Evolutionary conservation across 2,888 invertebrate genomes (phyloP).

Genomic region (Tethea ocularis): DNA sequence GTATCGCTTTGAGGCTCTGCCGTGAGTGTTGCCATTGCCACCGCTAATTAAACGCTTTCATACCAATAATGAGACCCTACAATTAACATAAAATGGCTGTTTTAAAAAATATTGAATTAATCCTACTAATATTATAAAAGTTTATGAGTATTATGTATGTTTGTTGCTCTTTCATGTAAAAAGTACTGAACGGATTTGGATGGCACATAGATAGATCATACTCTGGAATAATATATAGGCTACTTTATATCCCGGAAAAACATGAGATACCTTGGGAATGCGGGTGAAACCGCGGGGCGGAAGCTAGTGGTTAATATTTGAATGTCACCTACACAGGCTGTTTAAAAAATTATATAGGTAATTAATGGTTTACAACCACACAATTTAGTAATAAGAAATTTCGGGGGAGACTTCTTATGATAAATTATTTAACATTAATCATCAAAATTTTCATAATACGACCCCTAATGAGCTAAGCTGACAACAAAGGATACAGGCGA

Average conservation of each 20-base stretch:
- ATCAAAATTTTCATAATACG: conserved; percentile 21
- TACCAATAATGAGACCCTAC: conserved; percentile 28
- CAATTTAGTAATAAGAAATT: neutral
- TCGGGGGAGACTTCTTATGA: neutral
- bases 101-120: neutral
- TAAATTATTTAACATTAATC: conserved; percentile 32
- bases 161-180: no score
- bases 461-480: neutral
- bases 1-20: conserved; percentile 6
- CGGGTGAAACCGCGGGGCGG: no score
- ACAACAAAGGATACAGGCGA: neutral
- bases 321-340: no score
- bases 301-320: no score
- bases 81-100: conserved; percentile 13
- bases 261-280: no score
- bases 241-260: no score
- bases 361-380: neutral
- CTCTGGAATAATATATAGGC: no score
- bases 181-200: no score
- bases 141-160: no score
- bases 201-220: no score
- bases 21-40: conserved; percentile 15
- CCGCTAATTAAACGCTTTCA: conserved; percentile 36
- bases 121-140: no score
- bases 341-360: no score